phyloP scores from a whole-genome alignment of 2,797 vertebrate genomes.

The Tympanoctomys barrerae region DNA sequence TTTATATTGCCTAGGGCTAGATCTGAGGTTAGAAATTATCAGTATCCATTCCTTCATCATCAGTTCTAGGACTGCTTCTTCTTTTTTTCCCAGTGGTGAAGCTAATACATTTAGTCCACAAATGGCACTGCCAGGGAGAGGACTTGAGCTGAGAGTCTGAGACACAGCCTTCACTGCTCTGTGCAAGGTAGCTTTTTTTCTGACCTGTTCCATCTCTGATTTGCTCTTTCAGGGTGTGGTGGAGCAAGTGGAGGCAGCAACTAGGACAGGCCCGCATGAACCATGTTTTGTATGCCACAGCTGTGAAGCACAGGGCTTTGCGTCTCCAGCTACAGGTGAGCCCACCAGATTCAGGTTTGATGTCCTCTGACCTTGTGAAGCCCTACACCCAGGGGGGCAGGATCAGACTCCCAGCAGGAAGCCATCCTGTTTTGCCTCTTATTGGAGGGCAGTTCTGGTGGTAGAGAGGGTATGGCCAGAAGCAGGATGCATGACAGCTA shows the following conservation, averaged over 20 bases:
- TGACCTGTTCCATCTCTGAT: not conserved
- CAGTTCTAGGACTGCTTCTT: not conserved
- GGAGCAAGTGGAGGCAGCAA: slow-evolving; percentile 85
- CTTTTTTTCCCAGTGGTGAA: not conserved
- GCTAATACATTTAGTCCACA: not conserved
- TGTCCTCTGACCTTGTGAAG: not conserved
- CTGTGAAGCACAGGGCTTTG: slow-evolving; percentile 86
- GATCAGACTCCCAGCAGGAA: not conserved
- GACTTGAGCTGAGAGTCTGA: not conserved
- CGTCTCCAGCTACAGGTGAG: slow-evolving; percentile 90
- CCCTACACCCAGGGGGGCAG: not conserved
- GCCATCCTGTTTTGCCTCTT: not conserved
- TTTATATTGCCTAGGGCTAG: not conserved
- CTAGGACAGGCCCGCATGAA: slow-evolving; percentile 4
- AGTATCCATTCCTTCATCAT: not conserved
- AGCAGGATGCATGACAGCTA: not conserved
- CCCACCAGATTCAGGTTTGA: not conserved
- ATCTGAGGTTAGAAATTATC: not conserved
- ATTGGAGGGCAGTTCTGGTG: not conserved
- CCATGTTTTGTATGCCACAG: slow-evolving; percentile 82
- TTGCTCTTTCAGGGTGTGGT: slow-evolving; percentile 83
- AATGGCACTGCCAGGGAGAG: not conserved
- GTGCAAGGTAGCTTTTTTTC: not conserved
- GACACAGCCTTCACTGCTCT: not conserved
- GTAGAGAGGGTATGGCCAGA: not conserved